phyloP scores from a whole-genome alignment of 2,113 vertebrate genomes.

The Thunnus maccoyii region DNA sequence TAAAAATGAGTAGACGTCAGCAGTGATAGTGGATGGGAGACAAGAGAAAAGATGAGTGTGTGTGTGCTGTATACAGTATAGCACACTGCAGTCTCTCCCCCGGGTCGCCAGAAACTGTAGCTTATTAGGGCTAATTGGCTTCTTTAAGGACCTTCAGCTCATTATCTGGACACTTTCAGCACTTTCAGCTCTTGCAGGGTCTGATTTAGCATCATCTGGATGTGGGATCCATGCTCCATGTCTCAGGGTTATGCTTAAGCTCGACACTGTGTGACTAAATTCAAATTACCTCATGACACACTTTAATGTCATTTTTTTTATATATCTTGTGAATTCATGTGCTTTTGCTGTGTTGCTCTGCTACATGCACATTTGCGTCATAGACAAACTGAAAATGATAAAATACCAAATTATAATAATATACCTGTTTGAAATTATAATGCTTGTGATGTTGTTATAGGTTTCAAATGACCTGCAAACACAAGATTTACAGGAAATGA shows the following conservation, averaged over 20 bases:
- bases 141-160: slow-evolving; percentile 61
- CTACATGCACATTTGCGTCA: too few relatives aligned
- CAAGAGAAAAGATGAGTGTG: background rate
- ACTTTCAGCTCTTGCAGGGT: slow-evolving; percentile 6
- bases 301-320: background rate
- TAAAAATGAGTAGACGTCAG: slow-evolving; percentile 16
- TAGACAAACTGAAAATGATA: too few relatives aligned
- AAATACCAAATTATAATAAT: too few relatives aligned
- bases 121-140: slow-evolving; percentile 73
- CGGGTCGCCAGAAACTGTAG: slow-evolving; percentile 30
- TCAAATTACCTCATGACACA: background rate
- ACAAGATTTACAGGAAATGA: too few relatives aligned
- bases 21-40: background rate
- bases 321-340: background rate
- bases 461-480: too few relatives aligned
- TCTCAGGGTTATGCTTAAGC: slow-evolving; percentile 13
- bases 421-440: too few relatives aligned
- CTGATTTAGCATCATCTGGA: slow-evolving; percentile 9
- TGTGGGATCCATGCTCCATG: background rate
- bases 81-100: slow-evolving; percentile 29
- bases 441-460: too few relatives aligned
- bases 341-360: background rate
- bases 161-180: slow-evolving; percentile 42
- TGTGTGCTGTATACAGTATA: slow-evolving; percentile 5
- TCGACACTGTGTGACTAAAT: background rate